Conservation (phyloP, 2,888 invertebrate genomes). For the Pimpla rufipes region DNA sequence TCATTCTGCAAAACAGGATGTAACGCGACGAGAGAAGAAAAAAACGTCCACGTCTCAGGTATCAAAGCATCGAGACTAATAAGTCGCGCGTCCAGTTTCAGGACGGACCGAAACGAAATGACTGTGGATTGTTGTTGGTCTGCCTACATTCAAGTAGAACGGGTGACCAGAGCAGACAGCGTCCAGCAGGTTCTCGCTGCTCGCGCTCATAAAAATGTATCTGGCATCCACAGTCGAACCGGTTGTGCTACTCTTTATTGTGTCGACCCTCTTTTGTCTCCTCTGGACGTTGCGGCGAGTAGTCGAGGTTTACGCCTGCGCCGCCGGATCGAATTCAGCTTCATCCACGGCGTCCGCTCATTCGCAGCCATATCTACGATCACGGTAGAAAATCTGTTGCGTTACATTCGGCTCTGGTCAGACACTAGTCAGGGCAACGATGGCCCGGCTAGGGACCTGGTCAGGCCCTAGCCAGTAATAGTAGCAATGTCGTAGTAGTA, state of each 20-base stretch:
- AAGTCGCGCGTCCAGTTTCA: neutral
- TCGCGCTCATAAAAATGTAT: constrained; percentile 81
- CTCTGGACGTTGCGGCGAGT: constrained; percentile 20
- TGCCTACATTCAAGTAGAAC: constrained; percentile 47
- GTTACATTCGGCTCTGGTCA: too few relatives aligned
- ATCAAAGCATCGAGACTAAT: neutral
- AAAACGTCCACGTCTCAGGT: neutral
- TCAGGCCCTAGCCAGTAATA: too few relatives aligned
- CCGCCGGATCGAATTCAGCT: constrained; percentile 53
- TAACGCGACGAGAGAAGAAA: too few relatives aligned
- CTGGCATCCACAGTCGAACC: constrained; percentile 73
- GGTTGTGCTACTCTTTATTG: constrained; percentile 76
- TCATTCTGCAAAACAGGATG: too few relatives aligned
- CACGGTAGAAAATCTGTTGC: too few relatives aligned
- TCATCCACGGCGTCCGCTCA: constrained; percentile 59
- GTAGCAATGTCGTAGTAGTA: too few relatives aligned
- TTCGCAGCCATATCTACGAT: constrained; percentile 58
- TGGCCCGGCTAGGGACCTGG: too few relatives aligned
- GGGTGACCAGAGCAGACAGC: constrained; percentile 1
- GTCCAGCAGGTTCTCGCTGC: constrained; percentile 22
- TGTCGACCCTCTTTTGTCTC: constrained; percentile 68
- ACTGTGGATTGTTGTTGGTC: neutral
- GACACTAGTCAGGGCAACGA: too few relatives aligned
- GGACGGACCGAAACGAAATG: neutral
- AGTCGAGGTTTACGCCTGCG: constrained; percentile 52